phyloP scores from a whole-genome alignment of 2,113 vertebrate genomes.

The Dipodomys spectabilis region DNA sequence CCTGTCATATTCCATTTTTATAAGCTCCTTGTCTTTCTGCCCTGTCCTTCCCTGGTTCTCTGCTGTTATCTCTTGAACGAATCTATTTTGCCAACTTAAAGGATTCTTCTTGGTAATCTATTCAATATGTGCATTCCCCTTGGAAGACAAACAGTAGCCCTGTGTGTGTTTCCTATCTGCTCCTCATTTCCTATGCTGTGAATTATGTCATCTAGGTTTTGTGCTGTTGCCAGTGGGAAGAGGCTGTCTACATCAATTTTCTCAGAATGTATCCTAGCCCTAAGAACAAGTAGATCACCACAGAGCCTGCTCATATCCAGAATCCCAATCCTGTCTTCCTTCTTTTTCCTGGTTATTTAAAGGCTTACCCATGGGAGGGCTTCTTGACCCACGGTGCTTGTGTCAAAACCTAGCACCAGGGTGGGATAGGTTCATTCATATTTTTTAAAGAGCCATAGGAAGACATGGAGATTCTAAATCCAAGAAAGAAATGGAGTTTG shows the following conservation, averaged over 20 bases:
- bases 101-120: slow-evolving; percentile 71
- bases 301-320: slow-evolving; percentile 64
- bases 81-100: slow-evolving; percentile 78
- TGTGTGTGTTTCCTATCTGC: slow-evolving; percentile 76
- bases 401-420: slow-evolving; percentile 55
- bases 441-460: slow-evolving; percentile 60
- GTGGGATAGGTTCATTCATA: slow-evolving; percentile 42
- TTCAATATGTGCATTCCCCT: slow-evolving; percentile 79
- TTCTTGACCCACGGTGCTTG: slow-evolving; percentile 61
- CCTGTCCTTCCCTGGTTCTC: slow-evolving; percentile 33
- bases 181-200: slow-evolving; percentile 80
- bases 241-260: slow-evolving; percentile 77
- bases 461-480: slow-evolving; percentile 48
- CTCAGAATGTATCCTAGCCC: slow-evolving; percentile 60
- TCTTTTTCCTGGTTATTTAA: slow-evolving; percentile 71
- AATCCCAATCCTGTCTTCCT: slow-evolving; percentile 77
- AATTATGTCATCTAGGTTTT: slow-evolving; percentile 81
- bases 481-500: slow-evolving; percentile 63
- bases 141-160: slow-evolving; percentile 79
- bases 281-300: slow-evolving; percentile 72
- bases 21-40: slow-evolving; percentile 21
- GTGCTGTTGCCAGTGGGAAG: slow-evolving; percentile 75
- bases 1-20: neutral
- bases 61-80: slow-evolving; percentile 72
- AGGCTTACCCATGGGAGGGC: slow-evolving; percentile 62